Evolutionary conservation across 2,888 invertebrate species (phyloP), one percentile per base, ranked within the genome.

Genomic region (Exocentrus adspersus): DNA sequence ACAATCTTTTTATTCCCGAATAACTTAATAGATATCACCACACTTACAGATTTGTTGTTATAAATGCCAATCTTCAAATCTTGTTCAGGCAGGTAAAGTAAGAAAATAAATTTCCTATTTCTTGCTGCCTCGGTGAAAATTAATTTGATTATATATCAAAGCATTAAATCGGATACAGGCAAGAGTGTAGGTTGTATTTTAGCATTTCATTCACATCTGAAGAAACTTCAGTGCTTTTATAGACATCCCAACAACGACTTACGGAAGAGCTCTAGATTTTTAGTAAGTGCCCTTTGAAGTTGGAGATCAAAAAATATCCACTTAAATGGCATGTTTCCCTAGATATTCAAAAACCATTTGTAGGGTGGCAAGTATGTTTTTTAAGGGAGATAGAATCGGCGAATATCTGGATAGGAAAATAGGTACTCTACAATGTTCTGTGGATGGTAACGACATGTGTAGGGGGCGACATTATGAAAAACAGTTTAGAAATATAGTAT

Each of bases 241-340:
- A n/a, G n/a, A n/a, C n/a, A n/a, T n/a, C n/a, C n/a, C n/a, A n/a
- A n/a, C n/a, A n/a, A n/a, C n/a, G n/a, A n/a, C n/a, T n/a, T n/a
- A n/a, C n/a, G n/a, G n/a, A n/a, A n/a, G n/a, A n/a, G 21, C 37
- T 19, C 16, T 12, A 51, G 20, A 45, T 45, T 45, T 45, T 45
- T 16, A 43, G 2, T 54, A n/a, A 43, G 54, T 54, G 42, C 16
- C 12, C 54, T 54, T 54, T 54, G 54, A 54, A 54, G 54, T 54
- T 28, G 10, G 43, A 24, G 42, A 54, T 54, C 16, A 54, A 54
- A 54, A 54, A 54, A 54, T 43, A 24, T 43, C 4, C 2, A 37
- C 43, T 43, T 54, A 54, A 54, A 54, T 54, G 21, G 54, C 54
- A 54, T 45, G 43, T 28, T 54, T 30, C 43, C 17, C 28, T 28